Percentiles rank a stretch among this genome's conserved stretches.
Conservation (phyloP, 2,113 vertebrate species). For the Lontra canadensis region DNA sequence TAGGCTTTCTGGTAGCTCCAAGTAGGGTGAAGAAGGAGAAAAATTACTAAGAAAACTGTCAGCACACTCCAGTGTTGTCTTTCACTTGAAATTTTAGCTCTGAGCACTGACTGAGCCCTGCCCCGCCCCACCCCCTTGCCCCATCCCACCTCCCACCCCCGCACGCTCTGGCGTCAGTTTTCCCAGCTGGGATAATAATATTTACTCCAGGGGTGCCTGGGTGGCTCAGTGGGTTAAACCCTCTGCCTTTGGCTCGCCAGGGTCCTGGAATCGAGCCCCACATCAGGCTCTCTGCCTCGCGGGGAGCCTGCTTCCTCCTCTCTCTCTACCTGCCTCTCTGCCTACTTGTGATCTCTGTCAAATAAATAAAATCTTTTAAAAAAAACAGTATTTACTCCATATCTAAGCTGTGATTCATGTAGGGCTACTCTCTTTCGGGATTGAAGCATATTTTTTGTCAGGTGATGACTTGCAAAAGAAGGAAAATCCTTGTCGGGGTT, state of each 20-base stretch:
- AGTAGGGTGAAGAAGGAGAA: not conserved
- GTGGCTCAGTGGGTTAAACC: no score
- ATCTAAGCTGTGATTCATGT: not conserved
- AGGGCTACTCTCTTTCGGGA: not conserved
- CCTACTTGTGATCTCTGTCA: no score
- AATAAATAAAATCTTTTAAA: no score
- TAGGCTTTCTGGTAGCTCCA: not conserved
- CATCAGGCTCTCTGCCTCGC: no score
- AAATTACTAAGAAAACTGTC: not conserved
- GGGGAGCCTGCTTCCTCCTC: no score
- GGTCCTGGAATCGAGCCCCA: no score
- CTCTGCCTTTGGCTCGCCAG: no score
- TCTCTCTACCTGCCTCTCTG: no score
- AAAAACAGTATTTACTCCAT: not conserved
- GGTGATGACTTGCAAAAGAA: conserved; percentile 9
- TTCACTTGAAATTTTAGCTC: not conserved
- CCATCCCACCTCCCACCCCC: no score
- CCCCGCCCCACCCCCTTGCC: no score
- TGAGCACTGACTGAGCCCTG: not conserved
- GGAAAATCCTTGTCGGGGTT: not conserved
- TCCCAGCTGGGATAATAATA: not conserved
- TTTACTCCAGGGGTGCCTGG: not conserved
- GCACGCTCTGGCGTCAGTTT: not conserved
- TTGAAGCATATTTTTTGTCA: not conserved
- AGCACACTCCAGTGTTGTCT: not conserved